Base-by-base conservation (phyloP, 2,113 vertebrate genomes). In the Bujurquina vittata region DNA sequence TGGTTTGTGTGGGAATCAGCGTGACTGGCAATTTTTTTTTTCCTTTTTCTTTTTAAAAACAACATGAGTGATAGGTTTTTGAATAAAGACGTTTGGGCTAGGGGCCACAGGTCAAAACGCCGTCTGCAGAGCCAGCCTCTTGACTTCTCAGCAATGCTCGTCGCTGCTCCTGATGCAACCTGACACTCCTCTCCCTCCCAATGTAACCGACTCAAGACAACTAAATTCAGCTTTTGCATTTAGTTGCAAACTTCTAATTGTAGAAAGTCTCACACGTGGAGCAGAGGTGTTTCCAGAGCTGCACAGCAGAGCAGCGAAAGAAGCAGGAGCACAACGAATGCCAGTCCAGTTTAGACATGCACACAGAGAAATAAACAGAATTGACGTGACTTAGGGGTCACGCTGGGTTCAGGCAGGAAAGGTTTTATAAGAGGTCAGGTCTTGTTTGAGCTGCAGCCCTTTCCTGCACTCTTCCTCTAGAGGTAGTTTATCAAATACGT, bases 161-260 rank as follows among this genome's bases (percentile, higher is more conserved):
- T 80, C 82, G 73, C 74, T 80, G 80, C 69, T 56, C 61, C 63
- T 83, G 61, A 81, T 81, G 88, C 75, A 77, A 88, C 83, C 17
- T 54, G 83, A 91, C 86, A 88, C 85, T 52, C 80, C 60, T 65
- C 55, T 54, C 63, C 57, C 26, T 52, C 75, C 72, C 52, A 35
- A 85, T 72, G 37, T 5, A 8, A 46, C 65, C 57, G 60, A 79
- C 59, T 88, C 75, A 83, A 73, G 79, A 83, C 55, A 18, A 79
- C 49, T 83, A 90, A 88, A 89, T 77, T 77, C 75, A 43, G 84
- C 81, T 77, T 79, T 15, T 29, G 73, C 40, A 46, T 77, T 79
- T 60, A 7, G 29, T 1, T 52, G 37, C 73, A 88, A 81, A 76
- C 57, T 22, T 37, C 46, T 79, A 77, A 85, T 76, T 31, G 52